Conservation (phyloP, 1,140 invertebrate genomes). For the Macrotrachela quadricornifera region DNA sequence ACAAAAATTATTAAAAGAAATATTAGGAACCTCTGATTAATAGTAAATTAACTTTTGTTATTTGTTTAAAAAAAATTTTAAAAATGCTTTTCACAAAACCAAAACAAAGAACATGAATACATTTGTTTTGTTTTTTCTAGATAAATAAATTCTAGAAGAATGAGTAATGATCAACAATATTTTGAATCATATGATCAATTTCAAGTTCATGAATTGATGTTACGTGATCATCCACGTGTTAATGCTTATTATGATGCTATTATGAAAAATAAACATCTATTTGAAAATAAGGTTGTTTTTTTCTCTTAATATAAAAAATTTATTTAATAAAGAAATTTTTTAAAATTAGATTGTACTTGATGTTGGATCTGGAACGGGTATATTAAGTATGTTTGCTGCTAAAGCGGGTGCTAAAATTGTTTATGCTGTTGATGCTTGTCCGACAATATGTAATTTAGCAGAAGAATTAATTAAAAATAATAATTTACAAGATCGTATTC, state of each 20-base stretch:
- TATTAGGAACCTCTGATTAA: too few species aligned
- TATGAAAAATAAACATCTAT: constrained; percentile 18
- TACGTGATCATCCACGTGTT: constrained; percentile 1
- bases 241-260: constrained; percentile 21
- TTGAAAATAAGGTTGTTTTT: constrained; percentile 17
- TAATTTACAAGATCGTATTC: constrained; percentile 42
- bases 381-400: constrained; percentile 88
- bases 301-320: not conserved
- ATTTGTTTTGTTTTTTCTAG: too few species aligned
- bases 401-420: constrained; percentile 89
- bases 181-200: constrained; percentile 8
- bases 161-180: constrained; percentile 23
- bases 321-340: constrained; percentile 58
- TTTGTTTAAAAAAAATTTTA: too few species aligned
- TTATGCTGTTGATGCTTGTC: constrained; percentile 91
- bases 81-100: too few species aligned
- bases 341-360: constrained; percentile 64
- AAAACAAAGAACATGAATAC: too few species aligned
- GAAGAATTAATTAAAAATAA: constrained; percentile 72
- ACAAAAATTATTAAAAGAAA: too few species aligned
- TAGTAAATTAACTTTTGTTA: too few species aligned
- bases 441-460: constrained; percentile 87
- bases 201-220: constrained; percentile 3
- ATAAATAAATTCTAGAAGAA: too few species aligned
- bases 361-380: constrained; percentile 64